Base-by-base conservation (phyloP, 2,888 invertebrate species). In the Plebejus anna region DNA sequence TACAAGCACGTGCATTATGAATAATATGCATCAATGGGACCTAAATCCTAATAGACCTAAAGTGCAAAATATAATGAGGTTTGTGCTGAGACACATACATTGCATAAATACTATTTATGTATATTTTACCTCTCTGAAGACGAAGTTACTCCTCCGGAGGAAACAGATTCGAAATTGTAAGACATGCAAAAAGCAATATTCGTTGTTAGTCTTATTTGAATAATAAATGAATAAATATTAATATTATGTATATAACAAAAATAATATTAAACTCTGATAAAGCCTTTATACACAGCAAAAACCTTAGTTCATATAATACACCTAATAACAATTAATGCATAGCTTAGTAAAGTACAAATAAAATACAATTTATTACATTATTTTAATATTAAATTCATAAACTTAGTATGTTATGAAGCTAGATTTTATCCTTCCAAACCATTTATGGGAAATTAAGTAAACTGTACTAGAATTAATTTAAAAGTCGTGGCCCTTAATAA, bases 111-210 rank as follows among this genome's bases (percentile, higher is more conserved):
- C 79, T 55, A 80, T 78, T 80, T 78, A 80, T 76, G 77, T 78
- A 79, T 79, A 78, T 82, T 86, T 92, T 93, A 94, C 94, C 94
- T 94, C 89, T 95, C 94, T 85, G 94, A 94, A 79, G 95, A 94
- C 89, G 95, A 95, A 88, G 94, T 94, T 87, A 95, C 95, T 90
- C 95, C 95, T 94, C 95, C 95, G 89, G 95, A 92, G 88, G 94
- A 94, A 90, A 95, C 94, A 90, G 95, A 94, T 95, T 95, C 95
- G 92, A 94, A 95, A 95, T 95, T 95, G 95, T 95, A 95, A 95
- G 95, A 95, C 95, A 95, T 95, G 95, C 95, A 95, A 95, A 95
- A 92, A 88, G 91, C 94, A 94, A 94, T 87, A 90, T 89, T 84
- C 85, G 80, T 89, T 92, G 91, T 94, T 93, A 94, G 91, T 89